Percentiles rank a stretch among this genome's conserved stretches.
Evolutionary conservation across 1,140 invertebrate genomes (phyloP).

Genomic region (Pseudomyrmex gracilis): DNA sequence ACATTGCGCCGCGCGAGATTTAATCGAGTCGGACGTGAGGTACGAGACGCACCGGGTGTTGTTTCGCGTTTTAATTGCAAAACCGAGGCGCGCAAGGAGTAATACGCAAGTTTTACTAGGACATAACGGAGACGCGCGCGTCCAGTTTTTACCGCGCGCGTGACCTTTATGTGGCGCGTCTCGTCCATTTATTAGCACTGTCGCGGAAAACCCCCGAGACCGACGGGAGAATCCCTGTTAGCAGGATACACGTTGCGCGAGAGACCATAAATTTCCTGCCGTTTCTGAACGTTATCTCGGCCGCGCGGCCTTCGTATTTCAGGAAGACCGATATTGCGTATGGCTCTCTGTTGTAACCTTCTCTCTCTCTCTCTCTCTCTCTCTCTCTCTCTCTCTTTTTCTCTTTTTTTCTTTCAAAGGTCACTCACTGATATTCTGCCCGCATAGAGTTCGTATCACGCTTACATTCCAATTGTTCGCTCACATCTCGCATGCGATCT

Average conservation of each 20-base stretch:
- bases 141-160: constrained; percentile 53
- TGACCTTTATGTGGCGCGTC: constrained; percentile 44
- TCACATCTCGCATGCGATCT: neutral
- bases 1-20: neutral
- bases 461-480: neutral
- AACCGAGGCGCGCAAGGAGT: constrained; percentile 3
- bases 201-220: constrained; percentile 17
- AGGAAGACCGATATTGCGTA: constrained; percentile 42
- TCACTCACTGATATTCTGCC: constrained; percentile 23
- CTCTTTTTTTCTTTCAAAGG: too few species aligned
- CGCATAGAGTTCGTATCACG: neutral
- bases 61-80: constrained; percentile 14
- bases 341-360: too few species aligned
- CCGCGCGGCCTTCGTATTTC: constrained; percentile 6
- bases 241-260: constrained; percentile 19
- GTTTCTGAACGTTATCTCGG: constrained; percentile 27
- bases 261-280: constrained; percentile 57
- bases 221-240: neutral
- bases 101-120: constrained; percentile 54
- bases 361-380: neutral
- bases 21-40: constrained; percentile 4
- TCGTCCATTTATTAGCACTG: constrained; percentile 63
- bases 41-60: constrained; percentile 2
- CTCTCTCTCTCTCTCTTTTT: neutral
- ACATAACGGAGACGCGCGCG: constrained; percentile 72